phyloP scores from a whole-genome alignment of 2,113 vertebrate genomes.

The Hylia prasina region DNA sequence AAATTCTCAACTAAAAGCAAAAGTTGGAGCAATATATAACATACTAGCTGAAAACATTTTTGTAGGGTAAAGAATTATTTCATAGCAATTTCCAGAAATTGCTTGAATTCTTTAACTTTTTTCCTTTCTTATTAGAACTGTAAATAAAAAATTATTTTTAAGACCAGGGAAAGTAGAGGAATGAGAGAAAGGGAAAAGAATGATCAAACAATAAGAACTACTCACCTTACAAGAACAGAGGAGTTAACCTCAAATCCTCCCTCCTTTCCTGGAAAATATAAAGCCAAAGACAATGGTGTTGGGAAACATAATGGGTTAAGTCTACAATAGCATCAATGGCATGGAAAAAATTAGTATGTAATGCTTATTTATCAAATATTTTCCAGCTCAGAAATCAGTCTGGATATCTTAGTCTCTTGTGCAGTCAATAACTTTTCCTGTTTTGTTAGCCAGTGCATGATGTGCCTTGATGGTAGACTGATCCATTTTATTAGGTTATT shows the following conservation, averaged over 20 bases:
- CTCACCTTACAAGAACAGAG: not conserved
- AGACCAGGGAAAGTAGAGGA: not conserved
- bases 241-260: not conserved
- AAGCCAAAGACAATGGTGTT: not conserved
- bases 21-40: not conserved
- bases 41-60: not conserved
- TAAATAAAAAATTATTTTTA: not conserved
- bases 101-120: not conserved
- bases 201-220: not conserved
- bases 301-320: accelerated
- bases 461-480: not conserved
- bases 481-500: not conserved
- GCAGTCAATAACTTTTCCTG: not conserved
- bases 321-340: not conserved
- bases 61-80: not conserved
- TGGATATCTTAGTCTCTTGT: not conserved
- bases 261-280: not conserved
- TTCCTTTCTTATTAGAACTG: not conserved
- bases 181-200: not conserved
- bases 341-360: not conserved
- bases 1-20: not conserved
- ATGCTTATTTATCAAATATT: not conserved
- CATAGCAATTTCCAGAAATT: not conserved
- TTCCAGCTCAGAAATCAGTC: not conserved
- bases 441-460: not conserved